These are phyloP conservation scores for Vulpes ferrilata DNA, from an alignment of 2,113 vertebrate species.

Conservation along the genomic window DNA sequence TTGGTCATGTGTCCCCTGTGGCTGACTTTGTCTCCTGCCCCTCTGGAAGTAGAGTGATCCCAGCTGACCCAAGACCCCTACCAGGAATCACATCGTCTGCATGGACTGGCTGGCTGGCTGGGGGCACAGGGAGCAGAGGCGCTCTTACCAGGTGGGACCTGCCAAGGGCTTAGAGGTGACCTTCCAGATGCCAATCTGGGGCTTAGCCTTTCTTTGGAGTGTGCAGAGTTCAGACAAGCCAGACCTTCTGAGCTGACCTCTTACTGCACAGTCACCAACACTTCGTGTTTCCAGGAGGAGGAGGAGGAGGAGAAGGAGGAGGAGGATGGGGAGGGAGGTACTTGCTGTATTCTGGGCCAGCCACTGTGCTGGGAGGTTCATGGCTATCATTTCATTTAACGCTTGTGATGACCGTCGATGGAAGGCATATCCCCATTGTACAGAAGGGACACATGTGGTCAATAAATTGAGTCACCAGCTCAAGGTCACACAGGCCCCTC, in stretches of 20 bases:
- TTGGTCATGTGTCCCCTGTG: accelerated
- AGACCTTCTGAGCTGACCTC: neutral
- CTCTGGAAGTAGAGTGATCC: neutral
- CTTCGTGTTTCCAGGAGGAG: neutral
- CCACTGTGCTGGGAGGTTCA: no score
- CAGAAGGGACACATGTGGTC: neutral
- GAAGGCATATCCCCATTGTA: accelerated
- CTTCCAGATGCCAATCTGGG: neutral
- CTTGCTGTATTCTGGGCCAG: accelerated
- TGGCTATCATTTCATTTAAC: accelerated
- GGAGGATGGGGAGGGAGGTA: accelerated
- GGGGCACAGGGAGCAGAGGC: neutral
- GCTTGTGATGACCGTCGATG: accelerated
- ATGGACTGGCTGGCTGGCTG: neutral
- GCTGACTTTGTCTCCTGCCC: no score
- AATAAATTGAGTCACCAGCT: neutral
- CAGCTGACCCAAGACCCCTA: neutral
- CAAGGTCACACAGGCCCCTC: neutral
- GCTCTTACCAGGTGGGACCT: neutral
- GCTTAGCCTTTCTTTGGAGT: accelerated
- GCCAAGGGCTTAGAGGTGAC: neutral
- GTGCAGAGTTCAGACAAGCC: neutral
- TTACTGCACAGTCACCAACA: accelerated
- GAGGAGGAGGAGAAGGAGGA: neutral
- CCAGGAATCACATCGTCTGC: accelerated